Base-by-base conservation (phyloP, 2,888 invertebrate species). In the Ormyrus labotus region DNA sequence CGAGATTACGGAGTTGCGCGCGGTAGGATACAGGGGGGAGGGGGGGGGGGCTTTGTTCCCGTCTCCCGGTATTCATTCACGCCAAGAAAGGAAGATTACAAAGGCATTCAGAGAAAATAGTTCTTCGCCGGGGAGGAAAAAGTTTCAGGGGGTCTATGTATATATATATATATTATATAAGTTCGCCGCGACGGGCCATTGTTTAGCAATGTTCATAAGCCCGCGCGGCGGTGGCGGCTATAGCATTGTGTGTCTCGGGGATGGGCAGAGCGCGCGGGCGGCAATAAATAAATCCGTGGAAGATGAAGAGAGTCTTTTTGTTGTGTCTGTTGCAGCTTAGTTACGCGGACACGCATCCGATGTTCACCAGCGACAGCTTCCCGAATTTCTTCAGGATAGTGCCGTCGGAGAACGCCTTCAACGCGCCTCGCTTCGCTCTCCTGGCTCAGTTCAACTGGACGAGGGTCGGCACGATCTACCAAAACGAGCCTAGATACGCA, bases 311-410 rank as follows among this genome's bases (percentile, higher is more conserved):
- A 34, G 55, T 13, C 55, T 47, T 13, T 34, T 55, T 6, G 6
- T 68, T 9, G n/a, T 19, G 84, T 83, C 76, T 83, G 83, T 91
- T 91, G 45, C 93, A 97, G 96, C 92, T 99, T 8, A 98, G 98
- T 11, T 99, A 98, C 91, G 98, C 98, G 6, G 99, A 99, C 91
- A 99, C 98, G 5, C 98, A 99, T 91, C 99, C 99, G 0, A 97
- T 98, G 96, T 97, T 98, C 91, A 97, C 97, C 6, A 96, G 95
- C 88, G 95, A 96, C 87, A 96, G 96, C 85, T 99, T 98, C 91
- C 98, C 98, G 8, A 98, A 98, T 91, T 98, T 99, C 93, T 99
- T 98, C 92, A 95, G 99, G 70, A 97, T 98, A 83, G 98, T 98
- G 34, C 99, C 99, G 0, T 97, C 97, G 74, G 98, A 99, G 91